Evolutionary conservation across 2,888 invertebrate species (phyloP).

Genomic region (Itoplectis maculator): DNA sequence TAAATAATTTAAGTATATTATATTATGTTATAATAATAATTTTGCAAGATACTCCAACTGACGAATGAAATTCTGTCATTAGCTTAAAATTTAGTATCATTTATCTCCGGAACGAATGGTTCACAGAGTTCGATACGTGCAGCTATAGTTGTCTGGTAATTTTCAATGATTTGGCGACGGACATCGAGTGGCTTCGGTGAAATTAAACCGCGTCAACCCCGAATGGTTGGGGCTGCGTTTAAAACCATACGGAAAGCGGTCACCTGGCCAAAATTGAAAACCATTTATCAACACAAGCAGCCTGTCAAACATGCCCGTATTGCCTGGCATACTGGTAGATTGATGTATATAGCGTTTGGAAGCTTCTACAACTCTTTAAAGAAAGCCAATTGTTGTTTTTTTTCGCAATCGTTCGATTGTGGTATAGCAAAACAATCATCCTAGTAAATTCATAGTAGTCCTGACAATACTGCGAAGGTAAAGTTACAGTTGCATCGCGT

Average conservation of each 20-base stretch:
- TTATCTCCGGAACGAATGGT: background rate
- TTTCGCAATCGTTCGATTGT: constrained; percentile 6
- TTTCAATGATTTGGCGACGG: constrained; percentile 45
- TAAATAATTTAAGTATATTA: background rate
- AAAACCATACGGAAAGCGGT: constrained; percentile 34
- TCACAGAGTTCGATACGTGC: background rate
- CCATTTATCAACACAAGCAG: constrained; percentile 52
- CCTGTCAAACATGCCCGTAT: constrained; percentile 6
- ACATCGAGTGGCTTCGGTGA: constrained; percentile 40
- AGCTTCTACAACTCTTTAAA: constrained; percentile 34
- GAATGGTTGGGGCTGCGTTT: background rate
- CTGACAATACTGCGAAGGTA: too few species aligned
- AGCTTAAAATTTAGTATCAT: background rate
- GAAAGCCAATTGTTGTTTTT: constrained; percentile 37
- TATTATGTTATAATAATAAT: background rate
- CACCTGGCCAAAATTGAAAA: constrained; percentile 54
- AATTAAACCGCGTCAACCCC: constrained; percentile 40
- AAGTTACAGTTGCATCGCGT: too few species aligned
- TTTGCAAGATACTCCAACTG: background rate
- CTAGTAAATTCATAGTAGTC: too few species aligned
- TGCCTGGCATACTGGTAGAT: background rate
- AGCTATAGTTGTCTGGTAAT: constrained; percentile 1
- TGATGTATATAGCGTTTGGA: constrained; percentile 17
- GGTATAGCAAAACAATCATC: background rate
- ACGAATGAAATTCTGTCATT: background rate